phyloP scores from a whole-genome alignment of 2,888 invertebrate genomes.

The Cephus pulcher region DNA sequence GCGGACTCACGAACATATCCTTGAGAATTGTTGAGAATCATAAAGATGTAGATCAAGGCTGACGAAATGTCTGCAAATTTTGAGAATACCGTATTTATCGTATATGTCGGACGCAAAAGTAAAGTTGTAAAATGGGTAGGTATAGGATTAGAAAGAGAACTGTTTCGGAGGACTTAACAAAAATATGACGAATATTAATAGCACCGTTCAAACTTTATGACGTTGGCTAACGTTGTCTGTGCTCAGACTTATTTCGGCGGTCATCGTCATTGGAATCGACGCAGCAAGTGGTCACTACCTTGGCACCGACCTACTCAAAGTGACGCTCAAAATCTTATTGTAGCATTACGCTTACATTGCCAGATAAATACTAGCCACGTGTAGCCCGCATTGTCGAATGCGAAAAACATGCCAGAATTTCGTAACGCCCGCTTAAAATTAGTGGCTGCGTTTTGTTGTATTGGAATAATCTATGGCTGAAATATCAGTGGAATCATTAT shows the following conservation, averaged over 20 bases:
- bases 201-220: constrained; percentile 7
- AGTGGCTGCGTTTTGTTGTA: neutral
- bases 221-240: neutral
- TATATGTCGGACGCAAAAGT: neutral
- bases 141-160: neutral
- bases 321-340: neutral
- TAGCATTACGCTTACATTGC: neutral
- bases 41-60: neutral
- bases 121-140: neutral
- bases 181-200: constrained; percentile 19
- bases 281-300: constrained; percentile 29
- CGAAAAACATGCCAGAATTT: neutral
- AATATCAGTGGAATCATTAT: neutral
- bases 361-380: constrained; percentile 6
- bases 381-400: constrained; percentile 3
- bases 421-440: constrained; percentile 4
- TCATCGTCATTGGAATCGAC: constrained; percentile 36
- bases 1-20: neutral
- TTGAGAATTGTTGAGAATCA: neutral
- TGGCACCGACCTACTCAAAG: constrained; percentile 31
- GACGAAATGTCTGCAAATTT: neutral
- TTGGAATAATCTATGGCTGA: neutral
- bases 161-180: neutral
- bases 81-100: neutral
- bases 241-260: constrained; percentile 38